Base-by-base conservation (phyloP, 2,113 vertebrate genomes). In the Rousettus leschenaultii region DNA sequence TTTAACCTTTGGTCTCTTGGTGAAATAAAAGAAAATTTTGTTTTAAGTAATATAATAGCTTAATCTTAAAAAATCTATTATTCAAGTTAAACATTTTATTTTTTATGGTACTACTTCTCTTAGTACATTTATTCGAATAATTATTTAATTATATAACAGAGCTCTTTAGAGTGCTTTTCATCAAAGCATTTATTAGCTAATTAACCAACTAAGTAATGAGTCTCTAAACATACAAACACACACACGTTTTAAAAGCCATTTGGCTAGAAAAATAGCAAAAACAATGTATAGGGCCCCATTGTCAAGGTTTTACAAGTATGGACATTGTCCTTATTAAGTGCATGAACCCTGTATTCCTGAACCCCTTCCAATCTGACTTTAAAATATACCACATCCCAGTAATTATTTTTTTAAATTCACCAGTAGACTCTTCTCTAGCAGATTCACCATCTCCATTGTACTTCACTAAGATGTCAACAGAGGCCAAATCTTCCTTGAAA, bases 1-100 rank as follows among this genome's bases (percentile, higher is more conserved):
- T 98, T 99, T 43, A 99, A 98, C 73, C 99, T 98, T 71, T 99
- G 99, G 98, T 99, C 99, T 98, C 99, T 99, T 96, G n/a, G 92
- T 92, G 96, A 98, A 96, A 97, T 71, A 97, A 96, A 98, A 98
- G 51, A 85, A 66, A 79, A 79, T 82, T 96, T 96, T 87, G 68
- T 89, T 89, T 79, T 91, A 96, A 5, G 61, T 87, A 5, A 74
- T 73, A 1, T 0, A 75, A 92, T 40, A 95, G 40, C 38, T 87
- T 74, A 71, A 26, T 40, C 92, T 82, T 43, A 6, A 9, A 91
- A 83, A 45, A 65, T n/a, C 59, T 75, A 28, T 48, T 66, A 84
- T 80, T 92, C n/a, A 83, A 55, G 38, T 13, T 77, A 63, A 91
- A 70, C 86, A 85, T 61, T 48, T 80, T 89, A 61, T 45, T 94